Evolutionary conservation across 2,797 vertebrate species (phyloP), one percentile per base, ranked within the genome.

Genomic region (Esox masquinongy): DNA sequence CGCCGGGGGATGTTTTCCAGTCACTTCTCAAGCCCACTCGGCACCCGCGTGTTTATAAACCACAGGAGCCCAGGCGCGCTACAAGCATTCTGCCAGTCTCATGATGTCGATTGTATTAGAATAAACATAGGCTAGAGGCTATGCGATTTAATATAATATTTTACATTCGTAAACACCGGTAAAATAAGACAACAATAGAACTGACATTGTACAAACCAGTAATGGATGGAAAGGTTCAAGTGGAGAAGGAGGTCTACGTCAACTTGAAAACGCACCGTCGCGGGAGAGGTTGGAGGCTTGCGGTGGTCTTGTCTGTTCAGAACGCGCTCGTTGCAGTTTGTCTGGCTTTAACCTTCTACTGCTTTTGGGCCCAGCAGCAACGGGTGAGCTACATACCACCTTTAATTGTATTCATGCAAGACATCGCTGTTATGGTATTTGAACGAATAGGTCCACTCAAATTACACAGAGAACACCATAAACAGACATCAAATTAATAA

Each of bases 281-380:
- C 11, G 12, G 63, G 15, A 72, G 80, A 70, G 3, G 5, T 0
- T 49, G 74, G 34, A 82, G 29, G 79, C 76, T 90, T 1, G 78
- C 76, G 36, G 43, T 84, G 22, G n/a, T 89, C 22, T 59, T 89
- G 0, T 79, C 43, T 1, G 39, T 83, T 73, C 90, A 87, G 85
- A 87, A 77, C 81, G 2, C 82, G 73, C 69, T 91, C 76, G 76
- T 90, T 78, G 73, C 26, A 1, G 73, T 76, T 15, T 89, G 87
- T 53, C 70, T 92, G n/a, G 2, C 79, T 7, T 19, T 77, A 43
- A 80, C 81, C 0, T 15, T 87, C 0, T 83, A 77, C 70, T 14
- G 80, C 1, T 85, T 78, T 82, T 67, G 64, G 29, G 14, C 31
- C 14, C 14, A 31, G 29, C 64, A 36, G 0, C 29, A 34, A 34